Base-by-base conservation (phyloP, 30 jellyfish, hydroid and myxozoan species). In the Aurelia coerulea region DNA sequence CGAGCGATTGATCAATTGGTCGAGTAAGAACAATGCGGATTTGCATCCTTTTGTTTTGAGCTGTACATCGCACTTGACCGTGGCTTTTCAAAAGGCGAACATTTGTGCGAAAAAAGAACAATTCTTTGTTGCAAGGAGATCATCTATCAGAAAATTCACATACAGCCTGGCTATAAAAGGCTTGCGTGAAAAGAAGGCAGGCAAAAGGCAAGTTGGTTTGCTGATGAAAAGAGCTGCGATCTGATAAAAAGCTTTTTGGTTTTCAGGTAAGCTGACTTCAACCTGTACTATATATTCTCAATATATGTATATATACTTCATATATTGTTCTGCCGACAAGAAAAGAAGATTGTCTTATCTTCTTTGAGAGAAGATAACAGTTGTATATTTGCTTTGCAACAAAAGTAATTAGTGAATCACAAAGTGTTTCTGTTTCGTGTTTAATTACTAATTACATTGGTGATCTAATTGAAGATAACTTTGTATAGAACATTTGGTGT, bases 41-140 rank as follows among this genome's bases (percentile, higher is more conserved):
- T 84, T 84, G 68, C 80, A 73, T 73, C 52, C 56, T 65, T 72
- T 84, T 84, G 93, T 84, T 73, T 52, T 11, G 68, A 29, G 75
- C 71, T 29, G 82, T 71, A 67, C 88, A 84, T 73, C 75, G 93
- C 85, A 58, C 75, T 23, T 60, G 93, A 63, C 75, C 93, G 83
- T 62, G 68, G 81, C 54, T 62, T 84, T 73, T 70, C 62, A 65
- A 65, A 52, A 78, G 79, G 79, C 13, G 81, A 72, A 78, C 81
- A 63, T 84, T 84, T 73, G 93, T 67, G 86, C 80, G 88, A 84
- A 73, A 84, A 84, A 84, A 35, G 93, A 72, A 84, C 93, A 72
- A 42, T 74, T 74, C 52, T 73, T 84, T 84, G 93, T 84, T 73
- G 58, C 77, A 63, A 17, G 56, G 41, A 78, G 81, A 39, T 41